phyloP scores from a whole-genome alignment of 2,888 invertebrate species.

The Flabesymbios commensalis region DNA sequence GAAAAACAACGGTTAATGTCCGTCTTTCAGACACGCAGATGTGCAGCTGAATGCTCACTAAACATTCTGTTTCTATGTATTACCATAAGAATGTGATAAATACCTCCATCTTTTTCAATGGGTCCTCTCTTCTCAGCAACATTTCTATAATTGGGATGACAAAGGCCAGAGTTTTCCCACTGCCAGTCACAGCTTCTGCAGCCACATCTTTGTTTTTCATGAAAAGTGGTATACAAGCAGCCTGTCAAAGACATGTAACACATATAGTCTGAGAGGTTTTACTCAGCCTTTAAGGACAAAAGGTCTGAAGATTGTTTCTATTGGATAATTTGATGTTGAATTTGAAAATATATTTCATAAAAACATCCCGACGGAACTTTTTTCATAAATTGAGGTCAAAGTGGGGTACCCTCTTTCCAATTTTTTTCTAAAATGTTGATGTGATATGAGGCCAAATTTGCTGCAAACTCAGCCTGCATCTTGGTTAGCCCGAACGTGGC shows the following conservation, averaged over 20 bases:
- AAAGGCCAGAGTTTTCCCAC: conserved; percentile 97
- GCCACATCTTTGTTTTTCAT: conserved; percentile 93
- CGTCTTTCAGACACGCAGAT: too few species aligned
- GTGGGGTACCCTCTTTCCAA: neutral
- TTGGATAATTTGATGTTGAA: too few species aligned
- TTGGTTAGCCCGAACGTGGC: too few species aligned
- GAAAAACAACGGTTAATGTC: too few species aligned
- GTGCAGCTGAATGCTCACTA: neutral
- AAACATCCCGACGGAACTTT: too few species aligned
- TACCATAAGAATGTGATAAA: neutral
- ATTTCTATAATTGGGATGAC: conserved; percentile 89
- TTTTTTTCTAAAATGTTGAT: neutral
- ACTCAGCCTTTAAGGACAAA: too few species aligned
- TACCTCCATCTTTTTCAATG: conserved; percentile 56
- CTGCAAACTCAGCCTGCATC: too few species aligned
- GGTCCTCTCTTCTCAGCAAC: conserved; percentile 62
- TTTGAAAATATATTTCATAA: too few species aligned
- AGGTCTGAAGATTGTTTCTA: too few species aligned
- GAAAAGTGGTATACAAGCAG: conserved; percentile 86
- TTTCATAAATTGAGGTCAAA: too few species aligned
- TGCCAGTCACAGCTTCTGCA: conserved; percentile 97
- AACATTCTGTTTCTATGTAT: neutral
- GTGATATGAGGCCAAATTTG: neutral
- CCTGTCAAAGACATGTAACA: conserved; percentile 63
- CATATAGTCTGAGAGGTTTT: too few species aligned